Evolutionary conservation across 2,888 invertebrate genomes (phyloP), one percentile per base, ranked within the genome.

Genomic region (Amphipyra berbera): DNA sequence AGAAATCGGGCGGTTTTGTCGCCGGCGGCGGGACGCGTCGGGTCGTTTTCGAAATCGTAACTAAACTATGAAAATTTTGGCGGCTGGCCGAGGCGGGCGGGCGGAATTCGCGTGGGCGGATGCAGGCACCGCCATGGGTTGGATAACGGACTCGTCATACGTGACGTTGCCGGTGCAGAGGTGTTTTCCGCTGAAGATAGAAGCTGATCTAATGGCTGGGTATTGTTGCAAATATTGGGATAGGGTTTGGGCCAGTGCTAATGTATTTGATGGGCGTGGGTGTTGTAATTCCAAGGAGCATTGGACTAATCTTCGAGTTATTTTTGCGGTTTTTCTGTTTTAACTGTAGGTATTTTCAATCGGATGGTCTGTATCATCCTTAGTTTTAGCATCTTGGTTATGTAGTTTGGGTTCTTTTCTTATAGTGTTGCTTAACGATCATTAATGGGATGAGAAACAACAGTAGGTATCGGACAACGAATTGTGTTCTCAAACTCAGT

Each of bases 1-100:
- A 90, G 90, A 89, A 88, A 88, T 90, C 90, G 90, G 88, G 82
- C 84, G 82, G 88, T 75, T 80, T 87, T 86, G 87, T 93, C 92
- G 92, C 93, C 95, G 94, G 94, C 94, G 93, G 93, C 91, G 93
- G 91, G 91, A 94, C 94, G 93, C 94, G 95, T 94, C 95, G 95
- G 95, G 93, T 95, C 95, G 95, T 95, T 95, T 94, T 95, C 95
- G 95, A 92, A 94, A 94, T 95, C 94, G 95, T 94, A 94, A 94
- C 95, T 94, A 95, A 94, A 95, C 94, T 95, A 93, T 90, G 93
- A 91, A 92, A 93, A 90, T 89, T 82, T 94, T 94, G 95, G 95
- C 94, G 80, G 76, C 73, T 72, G 78, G 92, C 94, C 95, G 92
- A 93, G 92, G 92, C 89, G 92, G 90, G 89, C 86, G 88, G 88